These are phyloP conservation scores for Limonius californicus DNA, from an alignment of 1,140 invertebrate genomes.

Conservation along the genomic window DNA sequence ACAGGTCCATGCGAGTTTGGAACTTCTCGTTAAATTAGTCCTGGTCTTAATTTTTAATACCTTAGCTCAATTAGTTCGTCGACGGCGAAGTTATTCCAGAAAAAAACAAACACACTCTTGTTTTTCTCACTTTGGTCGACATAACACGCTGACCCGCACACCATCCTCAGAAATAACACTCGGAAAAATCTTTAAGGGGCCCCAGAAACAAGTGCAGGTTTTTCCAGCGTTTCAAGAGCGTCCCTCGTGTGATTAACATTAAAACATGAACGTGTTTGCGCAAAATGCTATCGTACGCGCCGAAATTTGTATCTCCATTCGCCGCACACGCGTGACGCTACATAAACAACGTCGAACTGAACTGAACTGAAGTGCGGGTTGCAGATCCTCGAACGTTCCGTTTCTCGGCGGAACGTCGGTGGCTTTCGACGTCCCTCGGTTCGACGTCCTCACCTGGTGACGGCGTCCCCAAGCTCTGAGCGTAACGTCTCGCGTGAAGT, in stretches of 20 bases:
- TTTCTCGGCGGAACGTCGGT: background rate
- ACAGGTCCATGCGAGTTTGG: too few species aligned
- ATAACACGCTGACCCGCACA: too few species aligned
- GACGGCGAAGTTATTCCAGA: too few species aligned
- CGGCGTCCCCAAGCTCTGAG: slow-evolving; percentile 3
- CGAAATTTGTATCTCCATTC: background rate
- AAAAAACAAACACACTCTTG: too few species aligned
- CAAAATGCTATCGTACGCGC: background rate
- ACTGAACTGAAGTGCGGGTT: slow-evolving; percentile 25
- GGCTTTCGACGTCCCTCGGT: background rate
- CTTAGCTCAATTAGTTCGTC: too few species aligned
- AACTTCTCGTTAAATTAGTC: too few species aligned
- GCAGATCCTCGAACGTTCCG: slow-evolving; percentile 20
- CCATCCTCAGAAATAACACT: too few species aligned
- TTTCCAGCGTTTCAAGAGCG: too few species aligned
- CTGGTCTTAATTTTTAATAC: too few species aligned
- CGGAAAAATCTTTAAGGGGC: too few species aligned
- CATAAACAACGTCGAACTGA: background rate
- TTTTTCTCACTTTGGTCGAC: too few species aligned
- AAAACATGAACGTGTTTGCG: background rate
- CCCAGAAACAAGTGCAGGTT: too few species aligned
- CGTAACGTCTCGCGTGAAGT: slow-evolving; percentile 1
- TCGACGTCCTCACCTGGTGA: slow-evolving; percentile 16
- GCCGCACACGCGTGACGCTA: background rate
- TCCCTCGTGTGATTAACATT: background rate